Evolutionary conservation across 2,888 invertebrate genomes (phyloP), one percentile per base, ranked within the genome.

Genomic region (Dicyrtoma fusca): DNA sequence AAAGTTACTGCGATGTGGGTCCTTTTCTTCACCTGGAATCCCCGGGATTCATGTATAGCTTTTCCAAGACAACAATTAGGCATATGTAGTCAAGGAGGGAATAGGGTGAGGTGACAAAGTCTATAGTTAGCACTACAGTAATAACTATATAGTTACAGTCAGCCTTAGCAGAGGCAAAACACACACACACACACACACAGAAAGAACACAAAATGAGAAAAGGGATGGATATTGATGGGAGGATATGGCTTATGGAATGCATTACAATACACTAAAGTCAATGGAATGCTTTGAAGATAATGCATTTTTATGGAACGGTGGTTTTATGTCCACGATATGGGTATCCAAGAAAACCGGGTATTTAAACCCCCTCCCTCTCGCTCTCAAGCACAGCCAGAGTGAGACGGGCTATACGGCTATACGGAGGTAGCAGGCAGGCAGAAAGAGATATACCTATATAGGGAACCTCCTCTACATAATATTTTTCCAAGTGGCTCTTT

Each of bases 241-340:
- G 76, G 74, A 72, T 72, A 72, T 72, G 71, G 74, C 72, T 65
- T 72, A 76, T 42, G 71, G 73, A 75, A 75, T 75, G 71, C 71
- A 73, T 75, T 73, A 75, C 75, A 75, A 75, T 75, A 66, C 71
- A 71, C 71, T 71, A 73, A 75, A 75, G 75, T 75, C 75, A 75
- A 74, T 72, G 75, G 75, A 75, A 75, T 75, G 71, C 75, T 75
- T 75, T 71, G 74, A 70, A 76, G 76, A 76, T 76, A 76, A 76
- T 76, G 72, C 73, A 71, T 76, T 76, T 76, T 76, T 76, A 76
- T 76, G 76, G 76, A 74, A 73, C 73, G 71, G 71, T 73, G 73
- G 72, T 74, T 75, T 77, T 77, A 77, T 75, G 76, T 75, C 74
- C 72, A 65, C 51, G 42, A 61, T 68, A 61, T 66, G 47, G 23